A percentile compares a stretch with the other conserved stretches of the same genome.
phyloP scores from a whole-genome alignment of 2,888 invertebrate genomes.

The Agriopis aurantiaria region DNA sequence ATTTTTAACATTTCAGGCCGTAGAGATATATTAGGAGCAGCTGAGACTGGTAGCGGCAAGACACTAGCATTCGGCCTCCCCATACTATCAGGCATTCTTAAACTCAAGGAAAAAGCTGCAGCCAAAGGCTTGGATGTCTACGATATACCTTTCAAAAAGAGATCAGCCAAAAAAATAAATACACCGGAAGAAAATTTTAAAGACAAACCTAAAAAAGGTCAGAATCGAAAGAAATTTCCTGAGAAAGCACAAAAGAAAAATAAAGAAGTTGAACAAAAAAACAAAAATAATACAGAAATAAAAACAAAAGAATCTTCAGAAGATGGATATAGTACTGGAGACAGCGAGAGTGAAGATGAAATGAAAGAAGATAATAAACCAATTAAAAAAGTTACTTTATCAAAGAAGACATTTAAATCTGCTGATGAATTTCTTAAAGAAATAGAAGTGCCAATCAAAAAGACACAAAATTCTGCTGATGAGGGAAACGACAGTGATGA shows the following conservation, averaged over 20 bases:
- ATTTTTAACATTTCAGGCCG: conserved; percentile 77
- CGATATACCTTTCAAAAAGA: conserved; percentile 74
- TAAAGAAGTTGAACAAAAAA: conserved; percentile 38
- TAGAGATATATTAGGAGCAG: conserved; percentile 98
- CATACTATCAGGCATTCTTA: conserved; percentile 94
- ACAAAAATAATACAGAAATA: conserved; percentile 49
- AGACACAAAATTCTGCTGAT: conserved; percentile 63
- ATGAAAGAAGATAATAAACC: conserved; percentile 3
- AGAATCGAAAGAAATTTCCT: conserved; percentile 47
- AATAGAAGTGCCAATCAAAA: conserved; percentile 70
- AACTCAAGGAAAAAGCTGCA: conserved; percentile 84
- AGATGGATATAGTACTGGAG: conserved; percentile 74
- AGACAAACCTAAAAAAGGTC: conserved; percentile 39
- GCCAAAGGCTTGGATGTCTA: conserved; percentile 72
- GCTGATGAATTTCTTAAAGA: conserved; percentile 68
- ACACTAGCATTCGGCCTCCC: conserved; percentile 99
- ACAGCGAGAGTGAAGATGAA: conserved; percentile 40
- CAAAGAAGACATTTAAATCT: conserved; percentile 21
- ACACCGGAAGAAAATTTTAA: conserved; percentile 32
- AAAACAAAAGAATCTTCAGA: conserved; percentile 71
- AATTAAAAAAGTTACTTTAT: conserved; percentile 5
- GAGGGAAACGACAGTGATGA: conserved; percentile 75
- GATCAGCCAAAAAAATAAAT: conserved; percentile 63
- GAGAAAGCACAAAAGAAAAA: conserved; percentile 37
- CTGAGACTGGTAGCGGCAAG: conserved; percentile 99